These are phyloP conservation scores for Coryphaenoides rupestris DNA, from an alignment of 2,113 vertebrate species.

Conservation along the genomic window DNA sequence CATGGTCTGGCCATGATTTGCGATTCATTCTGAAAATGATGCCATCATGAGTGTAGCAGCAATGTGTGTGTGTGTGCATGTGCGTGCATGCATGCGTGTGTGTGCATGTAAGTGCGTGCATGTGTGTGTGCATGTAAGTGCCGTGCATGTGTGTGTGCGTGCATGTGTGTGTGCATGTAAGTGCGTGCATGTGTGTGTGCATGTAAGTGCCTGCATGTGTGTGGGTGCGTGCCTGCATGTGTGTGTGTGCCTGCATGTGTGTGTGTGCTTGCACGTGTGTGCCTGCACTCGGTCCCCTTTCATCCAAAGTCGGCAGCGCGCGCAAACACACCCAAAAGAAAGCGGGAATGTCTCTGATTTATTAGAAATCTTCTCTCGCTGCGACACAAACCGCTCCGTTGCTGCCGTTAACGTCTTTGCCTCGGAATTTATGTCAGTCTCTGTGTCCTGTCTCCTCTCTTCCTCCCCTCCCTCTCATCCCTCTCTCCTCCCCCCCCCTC, in stretches of 20 bases:
- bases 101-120: slow-evolving; percentile 13
- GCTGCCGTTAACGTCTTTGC: slow-evolving; percentile 57
- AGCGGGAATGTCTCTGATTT: slow-evolving; percentile 61
- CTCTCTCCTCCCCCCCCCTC: not conserved
- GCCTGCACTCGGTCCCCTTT: slow-evolving; percentile 15
- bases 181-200: slow-evolving; percentile 5
- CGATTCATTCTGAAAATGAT: no score
- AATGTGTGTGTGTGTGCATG: not conserved
- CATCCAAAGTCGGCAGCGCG: slow-evolving; percentile 38
- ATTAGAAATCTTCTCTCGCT: slow-evolving; percentile 35
- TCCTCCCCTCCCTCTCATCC: slow-evolving; percentile 41
- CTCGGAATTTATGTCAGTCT: slow-evolving; percentile 57
- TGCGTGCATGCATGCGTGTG: not conserved
- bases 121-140: not conserved
- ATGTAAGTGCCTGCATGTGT: no score
- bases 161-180: slow-evolving; percentile 5
- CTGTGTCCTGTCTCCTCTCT: slow-evolving; percentile 34
- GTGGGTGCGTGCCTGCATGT: no score
- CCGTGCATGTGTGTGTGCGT: not conserved
- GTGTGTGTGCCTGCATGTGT: slow-evolving; percentile 10
- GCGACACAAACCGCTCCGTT: slow-evolving; percentile 54
- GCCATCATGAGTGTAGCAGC: not conserved
- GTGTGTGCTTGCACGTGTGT: not conserved
- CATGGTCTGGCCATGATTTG: no score
- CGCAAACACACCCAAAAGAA: slow-evolving; percentile 50